Base-by-base conservation (phyloP, 2,113 vertebrate species). In the Petroica traversi region DNA sequence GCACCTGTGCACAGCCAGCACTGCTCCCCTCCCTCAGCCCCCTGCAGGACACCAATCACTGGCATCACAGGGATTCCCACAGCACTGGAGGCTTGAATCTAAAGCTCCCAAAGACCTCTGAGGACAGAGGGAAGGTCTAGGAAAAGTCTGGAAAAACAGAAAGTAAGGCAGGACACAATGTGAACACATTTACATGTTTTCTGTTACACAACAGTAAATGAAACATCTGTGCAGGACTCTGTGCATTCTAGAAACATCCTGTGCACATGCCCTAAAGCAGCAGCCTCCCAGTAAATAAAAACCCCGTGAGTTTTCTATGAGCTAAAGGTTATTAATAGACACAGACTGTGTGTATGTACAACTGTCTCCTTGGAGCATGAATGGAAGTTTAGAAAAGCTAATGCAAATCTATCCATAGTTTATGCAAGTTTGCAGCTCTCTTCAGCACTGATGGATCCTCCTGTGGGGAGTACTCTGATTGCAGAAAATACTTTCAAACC, bases 11-110 rank as follows among this genome's bases (percentile, higher is more conserved):
- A 23, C 22, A 75, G 5, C 38, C 63, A 73, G 22, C 29, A 10
- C 8, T 29, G 14, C 1, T 26, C 11, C 23, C 33, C 3, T 26
- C 10, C 8, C 19, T 36, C 2, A 0, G 11, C 19, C 36, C 2
- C 1, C 43, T 45, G 40, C 36, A 80, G 55, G 19, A 80, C 69
- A 76, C 9, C 1, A 18, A 62, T 16, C 45, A 52, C 15, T 29
- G 62, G 3, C 31, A 85, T 0, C 19, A 55, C 40, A 33, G n/a
- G 49, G n/a, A 66, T 20, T 49, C 45, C 66, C 40, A 55, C 58
- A 83, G n/a, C 63, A 54, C 41, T 69, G n/a, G 2, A 26, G 16
- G 2, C 14, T 54, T 3, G 0, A 28, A 41, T 10, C 15, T 24
- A 36, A 76, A 88, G 52, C 46, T 62, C 25, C 18, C 2, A 0